phyloP scores from a whole-genome alignment of 2,113 vertebrate genomes.

The Colius striatus region DNA sequence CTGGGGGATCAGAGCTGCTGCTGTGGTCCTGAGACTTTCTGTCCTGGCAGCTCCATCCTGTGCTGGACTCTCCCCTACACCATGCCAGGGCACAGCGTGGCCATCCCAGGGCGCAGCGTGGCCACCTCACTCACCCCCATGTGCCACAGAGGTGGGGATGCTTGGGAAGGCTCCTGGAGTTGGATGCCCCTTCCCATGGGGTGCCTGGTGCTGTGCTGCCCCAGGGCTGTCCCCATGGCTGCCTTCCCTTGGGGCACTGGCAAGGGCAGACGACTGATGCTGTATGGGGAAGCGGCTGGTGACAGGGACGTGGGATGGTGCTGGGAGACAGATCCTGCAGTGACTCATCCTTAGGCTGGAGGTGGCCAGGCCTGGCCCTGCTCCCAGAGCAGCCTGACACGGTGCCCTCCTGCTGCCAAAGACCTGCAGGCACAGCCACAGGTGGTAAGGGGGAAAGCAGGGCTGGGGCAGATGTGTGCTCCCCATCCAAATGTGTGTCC shows the following conservation, averaged over 20 bases:
- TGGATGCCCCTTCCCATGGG: not conserved
- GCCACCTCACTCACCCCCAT: fast-evolving
- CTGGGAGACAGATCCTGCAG: not conserved
- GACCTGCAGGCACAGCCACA: fast-evolving
- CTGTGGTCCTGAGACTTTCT: fast-evolving
- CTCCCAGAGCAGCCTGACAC: fast-evolving
- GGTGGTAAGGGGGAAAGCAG: fast-evolving
- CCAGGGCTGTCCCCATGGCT: fast-evolving
- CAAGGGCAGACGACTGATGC: fast-evolving
- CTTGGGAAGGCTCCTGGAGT: not conserved
- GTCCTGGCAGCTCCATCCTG: fast-evolving
- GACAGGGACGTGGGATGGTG: not conserved
- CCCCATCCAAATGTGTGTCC: not conserved
- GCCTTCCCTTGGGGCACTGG: fast-evolving
- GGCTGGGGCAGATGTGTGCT: not conserved
- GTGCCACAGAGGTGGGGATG: not conserved
- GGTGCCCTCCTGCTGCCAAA: not conserved
- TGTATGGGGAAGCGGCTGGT: fast-evolving
- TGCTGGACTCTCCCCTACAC: fast-evolving
- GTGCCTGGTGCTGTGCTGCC: fast-evolving
- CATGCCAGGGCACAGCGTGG: not conserved
- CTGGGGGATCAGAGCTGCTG: not conserved
- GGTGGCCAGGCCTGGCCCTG: not conserved
- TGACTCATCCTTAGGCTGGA: not conserved
- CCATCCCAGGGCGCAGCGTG: fast-evolving